Base-by-base conservation (phyloP, 2,888 invertebrate genomes). In the Ligdia adustata region DNA sequence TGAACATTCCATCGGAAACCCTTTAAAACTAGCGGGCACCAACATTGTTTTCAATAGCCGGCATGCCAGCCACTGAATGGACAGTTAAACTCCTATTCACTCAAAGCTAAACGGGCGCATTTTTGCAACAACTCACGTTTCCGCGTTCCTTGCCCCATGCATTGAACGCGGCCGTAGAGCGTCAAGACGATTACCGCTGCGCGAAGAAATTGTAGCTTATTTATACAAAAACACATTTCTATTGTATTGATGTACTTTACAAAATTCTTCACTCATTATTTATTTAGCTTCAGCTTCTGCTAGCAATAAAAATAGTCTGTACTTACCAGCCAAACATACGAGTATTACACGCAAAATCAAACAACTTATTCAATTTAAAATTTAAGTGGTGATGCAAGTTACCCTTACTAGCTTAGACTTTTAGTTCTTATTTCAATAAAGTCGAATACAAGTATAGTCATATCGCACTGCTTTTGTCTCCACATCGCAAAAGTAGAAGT, bases 51-150 rank as follows among this genome's bases (percentile, higher is more conserved):
- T 65, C 74, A 78, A 79, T 74, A 68, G 74, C 65, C 61, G 70
- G 62, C 71, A 69, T 67, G 67, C 68, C 66, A 62, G 61, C 67
- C 68, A 60, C 67, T 82, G 79, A 83, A 83, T 83, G 82, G 81
- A 79, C 74, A 77, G 77, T 83, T 79, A 78, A 82, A 76, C 68
- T 76, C 69, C 79, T 76, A 83, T 83, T 82, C 79, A 81, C 80
- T 81, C 78, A 79, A 69, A 72, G 69, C 62, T 69, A 77, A 79
- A 79, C 74, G 72, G 72, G 65, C 72, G 75, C 72, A 80, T 79
- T 80, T 81, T 82, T 79, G 78, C 71, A 59, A 57, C 58, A 69
- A 69, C 66, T 70, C 63, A 64, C 68, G 74, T 78, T 83, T 83
- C 82, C 82, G 82, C 82, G 70, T 82, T 82, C 82, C 72, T 63